Conservation (phyloP, 2,797 vertebrate species). For the Anguilla pacifica region DNA sequence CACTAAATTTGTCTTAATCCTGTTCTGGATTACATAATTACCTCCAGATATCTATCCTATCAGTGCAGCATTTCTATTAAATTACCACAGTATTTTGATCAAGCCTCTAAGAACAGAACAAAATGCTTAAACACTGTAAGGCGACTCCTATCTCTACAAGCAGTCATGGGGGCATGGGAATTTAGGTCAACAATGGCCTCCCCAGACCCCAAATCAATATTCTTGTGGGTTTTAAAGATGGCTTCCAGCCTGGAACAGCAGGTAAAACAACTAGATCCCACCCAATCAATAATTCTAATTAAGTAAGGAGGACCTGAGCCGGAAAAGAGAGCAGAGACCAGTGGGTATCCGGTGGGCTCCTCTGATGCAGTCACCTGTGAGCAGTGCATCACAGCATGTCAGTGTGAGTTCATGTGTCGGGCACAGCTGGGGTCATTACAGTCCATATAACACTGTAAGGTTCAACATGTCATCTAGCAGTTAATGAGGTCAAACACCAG, state of each 20-base stretch:
- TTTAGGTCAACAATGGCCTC: not conserved
- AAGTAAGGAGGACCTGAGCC: not conserved
- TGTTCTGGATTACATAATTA: not conserved
- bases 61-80: not conserved
- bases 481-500: not conserved
- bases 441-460: not conserved
- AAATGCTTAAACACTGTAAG: not conserved
- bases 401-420: not conserved
- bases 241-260: not conserved
- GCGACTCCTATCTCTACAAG: not conserved
- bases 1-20: not conserved
- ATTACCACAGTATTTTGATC: not conserved
- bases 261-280: not conserved
- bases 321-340: not conserved
- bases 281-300: not conserved
- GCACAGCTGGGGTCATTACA: not conserved
- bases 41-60: not conserved
- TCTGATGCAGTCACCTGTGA: not conserved
- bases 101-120: not conserved
- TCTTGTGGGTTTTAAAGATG: not conserved
- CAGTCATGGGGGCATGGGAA: not conserved
- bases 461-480: not conserved
- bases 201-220: not conserved
- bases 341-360: not conserved
- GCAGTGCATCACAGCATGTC: not conserved